These are phyloP conservation scores for Camponotus fellah DNA, from an alignment of 2,888 invertebrate species.

Conservation along the genomic window DNA sequence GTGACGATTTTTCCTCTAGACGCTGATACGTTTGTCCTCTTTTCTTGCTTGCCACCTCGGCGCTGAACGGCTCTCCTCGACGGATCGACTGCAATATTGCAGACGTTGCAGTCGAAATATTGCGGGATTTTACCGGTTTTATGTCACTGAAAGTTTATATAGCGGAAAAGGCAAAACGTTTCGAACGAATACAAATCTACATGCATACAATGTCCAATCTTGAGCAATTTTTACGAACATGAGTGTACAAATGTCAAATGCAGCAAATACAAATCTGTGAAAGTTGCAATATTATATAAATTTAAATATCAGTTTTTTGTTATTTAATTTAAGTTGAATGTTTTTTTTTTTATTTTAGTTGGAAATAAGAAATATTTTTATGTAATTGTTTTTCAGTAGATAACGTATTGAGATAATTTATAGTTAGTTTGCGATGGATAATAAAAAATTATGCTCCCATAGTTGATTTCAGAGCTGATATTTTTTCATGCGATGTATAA, in stretches of 20 bases:
- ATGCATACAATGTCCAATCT: not conserved
- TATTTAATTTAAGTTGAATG: not conserved
- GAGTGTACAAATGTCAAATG: not conserved
- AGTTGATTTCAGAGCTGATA: constrained; percentile 8
- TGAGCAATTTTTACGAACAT: not conserved
- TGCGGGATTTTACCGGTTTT: constrained; percentile 33
- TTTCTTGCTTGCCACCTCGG: not conserved
- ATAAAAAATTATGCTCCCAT: constrained; percentile 10
- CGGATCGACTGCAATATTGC: constrained; percentile 58
- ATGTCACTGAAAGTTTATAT: constrained; percentile 24
- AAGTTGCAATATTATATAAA: not conserved
- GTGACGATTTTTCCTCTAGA: constrained; percentile 60
- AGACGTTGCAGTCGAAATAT: constrained; percentile 53
- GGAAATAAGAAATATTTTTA: not conserved
- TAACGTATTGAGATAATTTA: not conserved
- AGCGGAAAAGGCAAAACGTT: constrained; percentile 2
- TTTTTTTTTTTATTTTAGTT: not conserved
- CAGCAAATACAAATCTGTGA: not conserved
- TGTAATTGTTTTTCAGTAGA: not conserved
- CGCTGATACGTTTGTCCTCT: constrained; percentile 54
- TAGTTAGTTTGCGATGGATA: not conserved
- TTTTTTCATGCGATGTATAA: not conserved
- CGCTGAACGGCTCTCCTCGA: constrained; percentile 11
- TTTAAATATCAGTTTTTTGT: not conserved
- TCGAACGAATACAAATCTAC: not conserved